phyloP scores from a whole-genome alignment of 2,888 invertebrate species.

The Orchesellides sinensis region DNA sequence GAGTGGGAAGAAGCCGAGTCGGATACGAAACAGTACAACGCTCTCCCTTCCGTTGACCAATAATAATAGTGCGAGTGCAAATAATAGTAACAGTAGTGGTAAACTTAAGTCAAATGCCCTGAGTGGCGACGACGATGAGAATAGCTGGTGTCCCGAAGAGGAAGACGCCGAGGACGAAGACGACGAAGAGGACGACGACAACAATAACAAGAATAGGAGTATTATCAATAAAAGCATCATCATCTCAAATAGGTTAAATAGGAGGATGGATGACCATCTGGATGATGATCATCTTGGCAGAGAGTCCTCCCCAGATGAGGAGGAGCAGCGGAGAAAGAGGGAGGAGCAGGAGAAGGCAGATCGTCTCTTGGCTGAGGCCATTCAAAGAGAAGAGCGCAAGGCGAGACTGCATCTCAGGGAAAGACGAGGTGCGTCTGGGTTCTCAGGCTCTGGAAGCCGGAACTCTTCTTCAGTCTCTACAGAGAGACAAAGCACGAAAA shows the following conservation, averaged over 20 bases:
- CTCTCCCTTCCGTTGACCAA: conserved; percentile 8
- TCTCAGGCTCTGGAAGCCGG: conserved; percentile 51
- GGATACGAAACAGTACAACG: conserved; percentile 34
- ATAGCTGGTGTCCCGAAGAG: conserved; percentile 49
- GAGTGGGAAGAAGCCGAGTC: conserved; percentile 28
- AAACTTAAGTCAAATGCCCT: conserved; percentile 22
- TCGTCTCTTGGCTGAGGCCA: conserved; percentile 72
- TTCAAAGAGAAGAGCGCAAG: conserved; percentile 72
- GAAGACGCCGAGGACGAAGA: conserved; percentile 39
- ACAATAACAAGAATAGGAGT: conserved; percentile 3
- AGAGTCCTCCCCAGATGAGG: conserved; percentile 59
- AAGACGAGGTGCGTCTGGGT: conserved; percentile 69
- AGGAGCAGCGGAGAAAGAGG: conserved; percentile 66
- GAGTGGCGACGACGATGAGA: conserved; percentile 57
- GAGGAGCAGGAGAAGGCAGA: conserved; percentile 74
- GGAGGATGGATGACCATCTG: neutral
- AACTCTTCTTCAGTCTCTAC: conserved; percentile 51
- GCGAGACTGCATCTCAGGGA: conserved; percentile 71
- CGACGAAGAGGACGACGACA: conserved; percentile 24
- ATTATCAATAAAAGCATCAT: neutral
- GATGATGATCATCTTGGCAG: conserved; percentile 42
- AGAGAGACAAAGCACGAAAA: conserved; percentile 34
- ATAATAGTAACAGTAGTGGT: neutral
- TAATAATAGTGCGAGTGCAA: neutral
- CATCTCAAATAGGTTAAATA: conserved; percentile 44